These are phyloP conservation scores for Macaria notata DNA, from an alignment of 2,888 invertebrate genomes.

Conservation along the genomic window DNA sequence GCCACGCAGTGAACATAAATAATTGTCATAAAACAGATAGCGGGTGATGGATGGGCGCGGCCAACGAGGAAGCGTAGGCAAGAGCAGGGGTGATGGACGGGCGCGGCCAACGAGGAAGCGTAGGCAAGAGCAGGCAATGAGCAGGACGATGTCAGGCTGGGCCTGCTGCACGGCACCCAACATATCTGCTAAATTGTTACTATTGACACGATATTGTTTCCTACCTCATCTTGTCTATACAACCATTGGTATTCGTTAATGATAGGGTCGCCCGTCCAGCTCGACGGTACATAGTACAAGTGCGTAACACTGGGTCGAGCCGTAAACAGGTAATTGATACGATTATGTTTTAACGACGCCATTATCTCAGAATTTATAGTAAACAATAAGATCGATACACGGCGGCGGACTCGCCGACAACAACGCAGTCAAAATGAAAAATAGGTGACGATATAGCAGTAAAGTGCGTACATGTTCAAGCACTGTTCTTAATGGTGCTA, in stretches of 20 bases:
- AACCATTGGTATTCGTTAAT: conserved; percentile 1
- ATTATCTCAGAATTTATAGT: conserved; percentile 55
- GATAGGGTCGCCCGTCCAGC: neutral
- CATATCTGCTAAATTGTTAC: conserved; percentile 14
- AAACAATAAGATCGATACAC: conserved; percentile 53
- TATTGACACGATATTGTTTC: conserved; percentile 7
- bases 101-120: conserved; percentile 66
- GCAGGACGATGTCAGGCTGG: conserved; percentile 36
- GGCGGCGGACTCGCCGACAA: conserved; percentile 43
- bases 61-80: conserved; percentile 64
- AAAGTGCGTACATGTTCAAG: conserved; percentile 59
- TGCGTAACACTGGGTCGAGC: conserved; percentile 56
- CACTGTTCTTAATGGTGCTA: conserved; percentile 58
- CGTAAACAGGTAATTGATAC: conserved; percentile 52
- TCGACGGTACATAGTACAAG: conserved; percentile 6
- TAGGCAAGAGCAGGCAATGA: conserved; percentile 21
- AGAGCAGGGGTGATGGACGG: conserved; percentile 77
- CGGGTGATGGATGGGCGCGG: conserved; percentile 69
- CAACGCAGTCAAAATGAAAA: conserved; percentile 53
- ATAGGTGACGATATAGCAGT: conserved; percentile 58
- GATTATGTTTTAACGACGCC: conserved; percentile 48
- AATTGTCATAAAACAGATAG: conserved; percentile 81
- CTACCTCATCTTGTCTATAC: neutral
- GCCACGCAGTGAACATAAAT: conserved; percentile 76
- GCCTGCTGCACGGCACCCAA: conserved; percentile 20